phyloP scores from a whole-genome alignment of 2,888 invertebrate species.

The Oscheius sp. region DNA sequence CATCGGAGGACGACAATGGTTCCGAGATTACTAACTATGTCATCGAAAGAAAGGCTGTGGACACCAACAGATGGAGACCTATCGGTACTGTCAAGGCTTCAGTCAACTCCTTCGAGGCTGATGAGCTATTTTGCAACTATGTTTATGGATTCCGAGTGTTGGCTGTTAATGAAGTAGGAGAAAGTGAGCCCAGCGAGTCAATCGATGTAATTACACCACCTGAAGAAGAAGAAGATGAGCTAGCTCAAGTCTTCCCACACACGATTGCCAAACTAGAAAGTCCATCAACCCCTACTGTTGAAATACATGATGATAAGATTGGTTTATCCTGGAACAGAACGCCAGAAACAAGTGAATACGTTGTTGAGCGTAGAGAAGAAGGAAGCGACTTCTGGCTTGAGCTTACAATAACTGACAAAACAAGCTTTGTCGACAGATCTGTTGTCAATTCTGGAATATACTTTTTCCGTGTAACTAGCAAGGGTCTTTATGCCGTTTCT shows the following conservation, averaged over 20 bases:
- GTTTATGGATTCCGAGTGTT: constrained; percentile 61
- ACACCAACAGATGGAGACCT: constrained; percentile 56
- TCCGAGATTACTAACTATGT: constrained; percentile 64
- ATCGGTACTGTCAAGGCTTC: constrained; percentile 44
- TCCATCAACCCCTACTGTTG: constrained; percentile 39
- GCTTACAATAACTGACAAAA: constrained; percentile 59
- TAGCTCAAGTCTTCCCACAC: constrained; percentile 41
- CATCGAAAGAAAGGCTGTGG: constrained; percentile 60
- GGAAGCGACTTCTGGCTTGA: constrained; percentile 61
- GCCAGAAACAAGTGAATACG: constrained; percentile 52
- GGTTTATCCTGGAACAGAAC: constrained; percentile 48
- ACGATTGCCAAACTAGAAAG: constrained; percentile 45
- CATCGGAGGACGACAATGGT: constrained; percentile 80
- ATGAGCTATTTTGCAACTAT: constrained; percentile 59
- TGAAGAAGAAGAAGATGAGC: constrained; percentile 40
- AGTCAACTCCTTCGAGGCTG: constrained; percentile 45
- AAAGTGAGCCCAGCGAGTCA: constrained; percentile 55
- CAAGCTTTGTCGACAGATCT: constrained; percentile 60
- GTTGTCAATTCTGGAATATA: constrained; percentile 56
- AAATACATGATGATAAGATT: constrained; percentile 50
- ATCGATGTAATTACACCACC: constrained; percentile 58
- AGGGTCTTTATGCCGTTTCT: constrained; percentile 46
- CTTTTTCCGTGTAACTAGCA: constrained; percentile 57
- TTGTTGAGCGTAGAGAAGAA: constrained; percentile 40
- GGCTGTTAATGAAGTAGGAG: constrained; percentile 64